Evolutionary conservation across 1,140 invertebrate species (phyloP), one percentile per base, ranked within the genome.

Genomic region (Amyelois transitella): DNA sequence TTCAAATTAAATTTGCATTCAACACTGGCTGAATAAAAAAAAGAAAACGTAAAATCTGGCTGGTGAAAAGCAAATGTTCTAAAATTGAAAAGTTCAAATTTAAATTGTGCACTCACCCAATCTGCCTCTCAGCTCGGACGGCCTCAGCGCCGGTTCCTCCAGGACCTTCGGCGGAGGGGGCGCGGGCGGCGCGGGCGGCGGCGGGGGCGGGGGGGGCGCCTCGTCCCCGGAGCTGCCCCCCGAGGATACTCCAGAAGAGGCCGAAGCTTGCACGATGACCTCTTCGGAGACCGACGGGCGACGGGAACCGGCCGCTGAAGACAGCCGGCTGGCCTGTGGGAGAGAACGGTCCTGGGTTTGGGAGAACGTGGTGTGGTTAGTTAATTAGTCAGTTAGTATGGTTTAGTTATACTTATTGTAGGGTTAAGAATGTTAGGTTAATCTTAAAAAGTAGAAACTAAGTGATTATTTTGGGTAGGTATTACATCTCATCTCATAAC

Each of bases 151-250:
- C 0, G 91, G 91, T 75, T 92, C 91, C 56, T 92, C 91, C 0
- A 91, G 64, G 25, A 92, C 90, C 53, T 89, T 90, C 0, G 68
- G 76, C 5, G 81, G 76, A 0, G 69, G 43, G 0, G 14, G 38
- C 8, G 38, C 72, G 0, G 81, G 74, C 2, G 85, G 79, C n/a
- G 85, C 76, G 21, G 90, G 65, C 2, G 89, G 89, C 0, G 91
- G 90, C 1, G 91, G 91, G 22, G 93, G 91, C 0, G 92, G 92
- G 1, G 91, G 92, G 6, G 91, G 89, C 0, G 91, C 81, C 44
- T 81, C 85, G 45, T 80, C 83, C 3, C 75, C 76, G 4, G 77
- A 80, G 19, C 77, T 77, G 2, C 77, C 76, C 0, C 76, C 75
- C 1, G 77, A 84, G 0, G 77, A 80, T 0, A 82, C 83, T 1